Evolutionary conservation across 2,113 vertebrate genomes (phyloP), one percentile per base, ranked within the genome.

Genomic region (Dipodomys ordii): DNA sequence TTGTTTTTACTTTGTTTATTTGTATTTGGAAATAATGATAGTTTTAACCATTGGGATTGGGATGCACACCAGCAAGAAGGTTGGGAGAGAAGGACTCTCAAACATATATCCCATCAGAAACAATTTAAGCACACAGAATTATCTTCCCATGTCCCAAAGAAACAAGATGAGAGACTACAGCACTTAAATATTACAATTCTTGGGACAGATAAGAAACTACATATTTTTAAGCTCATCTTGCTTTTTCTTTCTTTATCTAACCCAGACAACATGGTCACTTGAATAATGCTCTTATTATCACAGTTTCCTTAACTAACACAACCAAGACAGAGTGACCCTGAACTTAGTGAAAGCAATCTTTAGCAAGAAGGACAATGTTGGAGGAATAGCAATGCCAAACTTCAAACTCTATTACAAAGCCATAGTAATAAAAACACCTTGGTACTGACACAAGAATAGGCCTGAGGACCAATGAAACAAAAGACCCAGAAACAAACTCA

Each of bases 1-100:
- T 68, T 90, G 46, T 67, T 93, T 92, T 90, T 82, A 68, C 44
- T 77, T n/a, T 84, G n/a, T 79, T 44, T 79, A 67, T 27, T 73
- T 92, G 91, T 39, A 64, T 18, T 57, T 18, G 53, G 23, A 35
- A 77, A 80, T 87, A 35, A 27, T 62, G 16, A 65, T 92, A 53
- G 7, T 76, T 92, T 77, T 11, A 84, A 25, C 76, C 80, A 13
- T 82, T 77, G 68, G 25, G 77, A 68, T 18, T 85, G 49, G 19
- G n/a, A 53, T 44, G 13, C n/a, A 44, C 77, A 30, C 62, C 19
- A 57, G 49, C 12, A 74, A 60, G 69, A 39, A 60, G 4, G 19
- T 30, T 87, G 39, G 19, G 39, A 6, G 53, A 15, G 19, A n/a
- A 11, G n/a, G 32, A 18, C 27, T 39, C 25, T 62, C 71, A 73